Conservation (phyloP, 2,113 vertebrate genomes). For the Stercorarius parasiticus region DNA sequence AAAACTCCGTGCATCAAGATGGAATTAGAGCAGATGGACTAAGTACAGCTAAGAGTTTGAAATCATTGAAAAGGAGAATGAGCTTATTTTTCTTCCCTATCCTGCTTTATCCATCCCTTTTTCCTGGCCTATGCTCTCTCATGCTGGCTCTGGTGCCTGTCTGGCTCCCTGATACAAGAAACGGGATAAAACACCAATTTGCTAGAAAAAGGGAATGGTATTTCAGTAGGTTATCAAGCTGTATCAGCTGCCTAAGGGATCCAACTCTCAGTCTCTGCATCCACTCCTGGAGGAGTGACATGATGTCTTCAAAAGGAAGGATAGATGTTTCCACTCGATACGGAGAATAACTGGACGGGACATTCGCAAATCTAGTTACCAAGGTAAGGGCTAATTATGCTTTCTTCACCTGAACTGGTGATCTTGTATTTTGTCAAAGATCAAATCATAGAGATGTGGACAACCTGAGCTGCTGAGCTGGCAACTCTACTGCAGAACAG, state of each 20-base stretch:
- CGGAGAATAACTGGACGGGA: not conserved
- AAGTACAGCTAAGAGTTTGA: not conserved
- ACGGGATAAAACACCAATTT: not conserved
- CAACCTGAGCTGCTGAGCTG: not conserved
- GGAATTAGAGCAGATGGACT: not conserved
- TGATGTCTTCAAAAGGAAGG: not conserved
- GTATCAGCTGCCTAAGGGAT: not conserved
- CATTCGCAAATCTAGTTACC: not conserved
- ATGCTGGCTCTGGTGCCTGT: not conserved
- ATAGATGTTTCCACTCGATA: not conserved
- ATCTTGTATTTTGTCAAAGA: not conserved
- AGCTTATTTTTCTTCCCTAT: not conserved
- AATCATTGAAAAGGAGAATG: not conserved
- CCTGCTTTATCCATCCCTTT: not conserved
- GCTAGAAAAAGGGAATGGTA: not conserved
- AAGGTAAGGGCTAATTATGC: not conserved
- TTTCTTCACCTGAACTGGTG: not conserved
- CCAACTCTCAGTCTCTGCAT: not conserved
- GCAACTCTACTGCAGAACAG: not conserved
- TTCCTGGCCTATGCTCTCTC: not conserved
- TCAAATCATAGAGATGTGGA: not conserved
- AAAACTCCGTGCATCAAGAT: not conserved
- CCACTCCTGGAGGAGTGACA: not conserved
- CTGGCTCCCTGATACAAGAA: not conserved
- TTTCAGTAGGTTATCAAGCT: not conserved